Evolutionary conservation across 2,113 vertebrate species (phyloP), one percentile per base, ranked within the genome.

Genomic region (Pollimyrus isidori): DNA sequence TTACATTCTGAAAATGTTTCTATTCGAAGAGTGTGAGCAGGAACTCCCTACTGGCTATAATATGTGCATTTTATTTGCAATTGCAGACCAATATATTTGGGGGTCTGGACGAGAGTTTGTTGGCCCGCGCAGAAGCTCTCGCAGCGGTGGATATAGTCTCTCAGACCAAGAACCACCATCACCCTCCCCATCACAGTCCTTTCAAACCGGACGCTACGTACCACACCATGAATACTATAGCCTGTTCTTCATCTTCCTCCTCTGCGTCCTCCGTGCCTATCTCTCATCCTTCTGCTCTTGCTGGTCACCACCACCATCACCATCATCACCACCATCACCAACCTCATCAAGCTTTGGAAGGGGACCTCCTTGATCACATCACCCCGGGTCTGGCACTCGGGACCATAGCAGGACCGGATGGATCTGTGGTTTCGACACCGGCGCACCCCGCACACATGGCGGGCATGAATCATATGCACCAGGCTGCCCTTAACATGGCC

Each of bases 21-120:
- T 96, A 97, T 96, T 94, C 94, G 93, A 94, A 94, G 94, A 93
- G 95, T 92, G 94, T 93, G 93, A 93, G 45, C 92, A 94, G 91
- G 93, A 97, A 97, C 97, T 98, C 97, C 96, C 96, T 93, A 94
- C 96, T 97, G 98, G 97, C 96, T 97, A 96, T 95, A 97, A 99
- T 98, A 97, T 98, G 97, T 96, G 97, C 97, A 96, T 99, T 98
- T 96, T 99, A 97, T 97, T 99, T 99, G 97, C 97, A 97, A 97
- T 98, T 98, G 96, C 98, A 99, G 98, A 99, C 98, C 98, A 99
- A 99, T 97, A 99, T 99, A 97, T 99, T 99, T 97, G 98, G 98
- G 92, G 98, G 98, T 95, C 97, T 99, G 97, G 98, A 99, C 97
- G 98, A 99, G 97, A 99, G 98, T 96, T 96, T 99, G 96, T 95